A percentile compares a stretch with the other conserved stretches of the same genome.
These are phyloP conservation scores for Beroe forskalii DNA, from an alignment of 37 sponge, comb jelly and placozoan species.

Conservation along the genomic window DNA sequence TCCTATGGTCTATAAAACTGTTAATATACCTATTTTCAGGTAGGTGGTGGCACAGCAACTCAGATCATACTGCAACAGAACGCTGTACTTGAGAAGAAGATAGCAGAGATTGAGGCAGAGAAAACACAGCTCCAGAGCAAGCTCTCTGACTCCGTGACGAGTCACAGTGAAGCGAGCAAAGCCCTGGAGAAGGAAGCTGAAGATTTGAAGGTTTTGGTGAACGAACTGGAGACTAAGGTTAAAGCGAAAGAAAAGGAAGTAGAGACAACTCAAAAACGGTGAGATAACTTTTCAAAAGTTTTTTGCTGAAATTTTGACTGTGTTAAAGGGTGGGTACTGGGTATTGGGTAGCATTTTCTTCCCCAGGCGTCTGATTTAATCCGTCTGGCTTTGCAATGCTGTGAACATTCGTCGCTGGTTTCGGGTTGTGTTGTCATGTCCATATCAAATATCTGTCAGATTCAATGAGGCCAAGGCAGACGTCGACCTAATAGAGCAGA, in stretches of 20 bases:
- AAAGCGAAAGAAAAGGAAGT: background rate
- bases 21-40: too few species aligned
- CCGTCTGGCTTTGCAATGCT: too few species aligned
- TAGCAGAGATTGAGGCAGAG: conserved; percentile 20
- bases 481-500: background rate
- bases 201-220: background rate
- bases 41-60: background rate
- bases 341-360: too few species aligned
- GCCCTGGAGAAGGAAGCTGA: background rate
- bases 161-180: background rate
- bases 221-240: background rate
- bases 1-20: too few species aligned
- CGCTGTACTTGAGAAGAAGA: conserved; percentile 11
- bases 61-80: conserved; percentile 27
- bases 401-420: too few species aligned
- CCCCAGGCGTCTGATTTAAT: too few species aligned
- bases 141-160: background rate
- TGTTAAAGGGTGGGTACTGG: too few species aligned
- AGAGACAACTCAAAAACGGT: background rate
- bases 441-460: too few species aligned
- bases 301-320: too few species aligned
- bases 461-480: background rate
- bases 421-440: too few species aligned
- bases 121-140: background rate
- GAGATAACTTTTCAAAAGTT: too few species aligned